These are phyloP conservation scores for Mactra quadrangularis DNA, from an alignment of 1,140 invertebrate genomes.

Conservation along the genomic window DNA sequence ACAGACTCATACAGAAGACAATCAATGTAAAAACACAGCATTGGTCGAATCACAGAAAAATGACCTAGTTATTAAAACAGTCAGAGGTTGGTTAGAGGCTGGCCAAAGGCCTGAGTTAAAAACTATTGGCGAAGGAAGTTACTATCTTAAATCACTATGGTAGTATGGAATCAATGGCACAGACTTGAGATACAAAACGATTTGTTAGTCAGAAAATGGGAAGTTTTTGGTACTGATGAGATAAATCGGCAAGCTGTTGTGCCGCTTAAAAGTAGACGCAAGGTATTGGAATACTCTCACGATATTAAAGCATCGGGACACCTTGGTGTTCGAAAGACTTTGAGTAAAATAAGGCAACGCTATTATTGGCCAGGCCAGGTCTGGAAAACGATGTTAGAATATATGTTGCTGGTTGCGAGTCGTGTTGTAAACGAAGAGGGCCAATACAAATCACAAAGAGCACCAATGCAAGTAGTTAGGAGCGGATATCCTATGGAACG, in stretches of 20 bases:
- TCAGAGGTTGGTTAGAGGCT: no score
- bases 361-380: constrained; percentile 43
- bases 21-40: no score
- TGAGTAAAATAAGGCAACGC: neutral
- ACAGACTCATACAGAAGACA: no score
- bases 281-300: constrained; percentile 2
- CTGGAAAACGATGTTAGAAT: neutral
- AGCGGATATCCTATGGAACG: constrained; percentile 59
- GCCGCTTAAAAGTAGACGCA: neutral
- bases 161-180: constrained; percentile 22
- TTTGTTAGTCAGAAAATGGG: constrained; percentile 25
- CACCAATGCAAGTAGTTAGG: constrained; percentile 23
- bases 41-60: no score
- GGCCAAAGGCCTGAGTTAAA: no score
- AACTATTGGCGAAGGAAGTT: no score
- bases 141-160: constrained; percentile 5
- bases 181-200: constrained; percentile 3
- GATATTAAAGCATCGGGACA: constrained; percentile 17
- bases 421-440: constrained; percentile 6
- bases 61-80: no score
- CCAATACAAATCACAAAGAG: neutral
- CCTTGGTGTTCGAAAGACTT: constrained; percentile 14
- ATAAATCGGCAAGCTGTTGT: neutral
- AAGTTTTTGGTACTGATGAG: neutral
- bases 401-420: neutral